These are phyloP conservation scores for Leuctra nigra DNA, from an alignment of 2,888 invertebrate genomes.

Conservation along the genomic window DNA sequence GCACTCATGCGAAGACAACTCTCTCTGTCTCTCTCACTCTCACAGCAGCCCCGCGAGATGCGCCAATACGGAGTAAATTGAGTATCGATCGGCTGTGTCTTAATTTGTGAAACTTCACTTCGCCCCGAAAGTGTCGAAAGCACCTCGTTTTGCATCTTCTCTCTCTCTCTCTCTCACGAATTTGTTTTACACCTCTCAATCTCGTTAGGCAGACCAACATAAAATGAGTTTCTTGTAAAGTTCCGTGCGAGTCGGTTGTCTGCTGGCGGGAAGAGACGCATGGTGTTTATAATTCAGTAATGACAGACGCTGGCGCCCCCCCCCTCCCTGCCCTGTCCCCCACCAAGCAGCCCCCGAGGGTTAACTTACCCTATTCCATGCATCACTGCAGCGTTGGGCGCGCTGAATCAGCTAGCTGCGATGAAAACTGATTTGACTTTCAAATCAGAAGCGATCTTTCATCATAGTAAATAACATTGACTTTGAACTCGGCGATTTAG, in stretches of 20 bases:
- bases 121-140: too few relatives aligned
- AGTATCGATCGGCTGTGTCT: conserved; percentile 6
- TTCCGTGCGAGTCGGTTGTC: background rate
- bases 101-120: conserved; percentile 6
- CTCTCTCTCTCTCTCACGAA: background rate
- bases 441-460: background rate
- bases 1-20: too few relatives aligned
- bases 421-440: background rate
- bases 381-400: background rate
- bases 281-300: background rate
- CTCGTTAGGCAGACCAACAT: background rate
- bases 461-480: too few relatives aligned
- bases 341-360: too few relatives aligned
- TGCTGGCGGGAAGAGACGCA: background rate
- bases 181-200: background rate
- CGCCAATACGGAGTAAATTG: background rate
- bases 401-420: too few relatives aligned
- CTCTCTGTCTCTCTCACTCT: too few relatives aligned
- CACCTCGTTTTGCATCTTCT: too few relatives aligned
- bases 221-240: background rate
- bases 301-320: too few relatives aligned
- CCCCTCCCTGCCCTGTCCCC: background rate
- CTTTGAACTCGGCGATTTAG: too few relatives aligned
- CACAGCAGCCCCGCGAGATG: too few relatives aligned
- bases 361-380: conserved; percentile 1